Evolutionary conservation across 2,113 vertebrate genomes (phyloP), one percentile per base, ranked within the genome.

Genomic region (Sylvilagus bachmani): DNA sequence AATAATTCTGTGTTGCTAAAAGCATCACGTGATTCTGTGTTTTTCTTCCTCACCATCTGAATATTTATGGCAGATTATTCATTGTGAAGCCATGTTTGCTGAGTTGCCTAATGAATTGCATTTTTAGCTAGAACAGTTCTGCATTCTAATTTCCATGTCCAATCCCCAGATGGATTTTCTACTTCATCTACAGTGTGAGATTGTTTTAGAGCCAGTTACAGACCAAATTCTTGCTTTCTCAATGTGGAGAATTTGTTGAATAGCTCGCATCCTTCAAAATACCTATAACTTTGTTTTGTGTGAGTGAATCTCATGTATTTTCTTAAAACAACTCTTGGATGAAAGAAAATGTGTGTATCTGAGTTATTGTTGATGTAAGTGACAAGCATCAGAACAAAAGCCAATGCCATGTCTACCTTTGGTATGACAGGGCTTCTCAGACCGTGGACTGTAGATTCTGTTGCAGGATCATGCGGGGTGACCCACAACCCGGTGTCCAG

Each of bases 101-200:
- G 31, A n/a, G 31, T 86, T 91, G 10, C 24, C 58, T 89, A 79
- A 88, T 80, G 74, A 90, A 86, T 74, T 92, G 86, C 14, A 74
- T 71, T 82, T 89, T 94, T 86, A 85, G 61, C 78, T 90, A 2
- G 12, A 88, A 85, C 8, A 77, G 36, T 92, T 97, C 66, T 82
- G 4, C 58, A 24, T 86, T 93, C 51, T 93, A 33, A 92, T 53
- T 85, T 90, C 74, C 10, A 11, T 51, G 9, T 84, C 19, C 19
- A 73, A 16, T 49, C 11, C 66, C 16, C 75, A 81, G 49, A 22
- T 93, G 66, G 85, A 83, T 92, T 93, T 93, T 79, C 21, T 66
- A 91, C 69, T 93, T 89, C 24, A 61, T 90, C 27, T 91, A 64
- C 38, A 90, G 11, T 13, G 70, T 91, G 31, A 95, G 16, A 93